A percentile compares a stretch with the other conserved stretches of the same genome.
Evolutionary conservation across 2,888 invertebrate genomes (phyloP).

Genomic region (Glyphotaelius pellucidus): DNA sequence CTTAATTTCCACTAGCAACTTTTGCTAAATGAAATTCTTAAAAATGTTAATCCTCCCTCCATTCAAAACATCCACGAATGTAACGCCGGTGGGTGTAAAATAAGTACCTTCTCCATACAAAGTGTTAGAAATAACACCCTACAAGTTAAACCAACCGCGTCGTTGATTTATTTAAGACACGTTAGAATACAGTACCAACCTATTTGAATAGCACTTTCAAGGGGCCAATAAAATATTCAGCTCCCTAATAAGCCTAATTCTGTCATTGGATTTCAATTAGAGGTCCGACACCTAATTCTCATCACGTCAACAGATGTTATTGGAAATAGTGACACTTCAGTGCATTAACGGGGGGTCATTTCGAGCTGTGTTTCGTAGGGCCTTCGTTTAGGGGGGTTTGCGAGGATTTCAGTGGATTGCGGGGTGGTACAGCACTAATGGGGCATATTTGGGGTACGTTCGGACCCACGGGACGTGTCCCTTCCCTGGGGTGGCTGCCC

Average conservation of each 20-base stretch:
- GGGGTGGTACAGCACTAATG: background rate
- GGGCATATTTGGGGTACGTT: background rate
- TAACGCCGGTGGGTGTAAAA: background rate
- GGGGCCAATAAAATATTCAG: background rate
- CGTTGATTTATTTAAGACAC: background rate
- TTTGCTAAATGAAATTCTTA: background rate
- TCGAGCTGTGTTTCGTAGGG: no score
- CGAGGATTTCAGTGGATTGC: background rate
- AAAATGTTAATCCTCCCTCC: background rate
- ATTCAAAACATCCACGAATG: background rate
- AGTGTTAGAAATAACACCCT: background rate
- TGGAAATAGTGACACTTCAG: background rate
- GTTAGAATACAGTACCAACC: background rate
- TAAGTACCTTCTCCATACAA: background rate
- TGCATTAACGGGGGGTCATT: background rate
- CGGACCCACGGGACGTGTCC: background rate
- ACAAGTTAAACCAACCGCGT: background rate
- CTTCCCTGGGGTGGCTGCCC: background rate
- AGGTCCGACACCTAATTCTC: background rate
- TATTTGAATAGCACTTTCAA: background rate
- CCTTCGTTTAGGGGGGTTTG: background rate
- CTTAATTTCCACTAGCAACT: no score
- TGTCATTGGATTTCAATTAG: slow-evolving; percentile 37
- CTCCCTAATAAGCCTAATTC: background rate
- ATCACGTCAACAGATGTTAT: slow-evolving; percentile 40